These are phyloP conservation scores for Mobula birostris DNA, from an alignment of 2,113 vertebrate species.

Conservation along the genomic window DNA sequence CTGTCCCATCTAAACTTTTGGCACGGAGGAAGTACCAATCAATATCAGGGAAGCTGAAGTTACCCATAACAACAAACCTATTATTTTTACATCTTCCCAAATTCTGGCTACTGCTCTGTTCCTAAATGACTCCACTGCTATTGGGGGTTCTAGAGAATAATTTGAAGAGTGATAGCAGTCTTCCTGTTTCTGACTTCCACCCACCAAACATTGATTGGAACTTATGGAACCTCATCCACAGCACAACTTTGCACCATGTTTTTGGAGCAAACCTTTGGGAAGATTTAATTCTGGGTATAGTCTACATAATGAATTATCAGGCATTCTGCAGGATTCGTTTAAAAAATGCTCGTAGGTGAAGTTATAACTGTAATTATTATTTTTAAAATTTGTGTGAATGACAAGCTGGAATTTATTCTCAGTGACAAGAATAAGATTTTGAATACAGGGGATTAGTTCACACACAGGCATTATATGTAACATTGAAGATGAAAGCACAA, in stretches of 20 bases:
- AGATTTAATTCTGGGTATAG: background rate
- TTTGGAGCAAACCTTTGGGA: background rate
- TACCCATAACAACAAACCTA: too few species aligned
- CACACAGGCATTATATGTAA: background rate
- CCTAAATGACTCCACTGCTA: too few species aligned
- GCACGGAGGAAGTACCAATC: too few species aligned
- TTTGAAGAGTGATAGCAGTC: too few species aligned
- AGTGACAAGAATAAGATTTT: background rate
- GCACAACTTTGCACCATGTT: background rate
- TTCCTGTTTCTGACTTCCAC: too few species aligned
- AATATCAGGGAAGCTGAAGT: too few species aligned
- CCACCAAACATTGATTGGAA: background rate
- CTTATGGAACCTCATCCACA: background rate
- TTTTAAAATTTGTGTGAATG: background rate
- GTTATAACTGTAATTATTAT: background rate
- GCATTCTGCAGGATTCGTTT: background rate
- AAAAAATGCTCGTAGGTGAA: background rate
- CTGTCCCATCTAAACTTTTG: too few species aligned
- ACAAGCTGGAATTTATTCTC: background rate
- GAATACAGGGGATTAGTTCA: background rate
- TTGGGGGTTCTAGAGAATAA: too few species aligned
- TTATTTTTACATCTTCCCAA: too few species aligned
- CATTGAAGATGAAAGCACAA: background rate
- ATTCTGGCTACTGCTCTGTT: too few species aligned
- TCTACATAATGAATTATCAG: background rate